Evolutionary conservation across 2,113 vertebrate genomes (phyloP), one percentile per base, ranked within the genome.

Genomic region (Stictonetta naevosa): DNA sequence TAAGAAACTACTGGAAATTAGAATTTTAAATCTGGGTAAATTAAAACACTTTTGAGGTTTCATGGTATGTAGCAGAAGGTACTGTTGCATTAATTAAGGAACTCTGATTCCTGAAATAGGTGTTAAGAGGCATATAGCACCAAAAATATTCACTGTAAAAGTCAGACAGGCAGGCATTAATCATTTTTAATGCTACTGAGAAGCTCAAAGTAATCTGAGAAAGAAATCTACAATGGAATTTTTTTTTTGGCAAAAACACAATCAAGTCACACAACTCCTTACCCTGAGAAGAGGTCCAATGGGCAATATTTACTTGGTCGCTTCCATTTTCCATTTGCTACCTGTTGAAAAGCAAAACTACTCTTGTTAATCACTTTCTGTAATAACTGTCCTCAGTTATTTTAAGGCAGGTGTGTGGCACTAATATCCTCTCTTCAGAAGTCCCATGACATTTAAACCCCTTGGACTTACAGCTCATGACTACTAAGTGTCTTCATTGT

Each of bases 231-330:
- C n/a, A 58, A 40, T 8, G 23, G 11, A 11, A 4, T 0, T 5
- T 11, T n/a, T 11, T 11, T n/a, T 34, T 46, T 12, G 12, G 6
- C 13, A 46, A 34, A 84, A 38, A 1, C 21, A 67, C 2, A 55
- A 13, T 50, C 11, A 56, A 67, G 48, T 31, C n/a, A 63, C 5
- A 3, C 1, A 3, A 33, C 58, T 86, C 88, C 99, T 98, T 95
- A 99, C 99, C 99, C 99, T 95, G 99, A 99, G 98, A 99, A 99
- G 95, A 99, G 98, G 97, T 99, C 99, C 10, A 99, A 97, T 1
- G 99, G 99, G 93, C 99, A 99, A 66, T 99, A 99, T 97, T 98
- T 98, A 93, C 99, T 99, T 60, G 98, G 98, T 90, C 98, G 98
- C 96, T 99, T 99, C 99, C 99, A 99, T 91, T 99, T 99, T 72